Percentiles rank a stretch among this genome's conserved stretches.
These are phyloP conservation scores for Cygnus atratus DNA, from an alignment of 2,113 vertebrate species.

Conservation along the genomic window DNA sequence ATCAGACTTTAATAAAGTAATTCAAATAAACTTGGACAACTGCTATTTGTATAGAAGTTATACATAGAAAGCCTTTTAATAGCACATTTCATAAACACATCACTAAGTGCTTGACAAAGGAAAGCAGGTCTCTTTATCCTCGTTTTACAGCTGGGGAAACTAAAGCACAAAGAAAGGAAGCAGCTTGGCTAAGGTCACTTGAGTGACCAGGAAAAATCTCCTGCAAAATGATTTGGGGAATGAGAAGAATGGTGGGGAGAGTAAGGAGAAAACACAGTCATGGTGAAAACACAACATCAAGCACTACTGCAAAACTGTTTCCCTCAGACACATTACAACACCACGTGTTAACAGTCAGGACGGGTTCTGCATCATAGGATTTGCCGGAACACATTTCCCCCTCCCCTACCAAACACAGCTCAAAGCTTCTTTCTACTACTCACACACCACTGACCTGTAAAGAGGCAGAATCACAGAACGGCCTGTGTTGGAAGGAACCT, in stretches of 20 bases:
- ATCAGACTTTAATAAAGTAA: conserved; percentile 33
- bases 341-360: fast-evolving
- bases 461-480: background rate
- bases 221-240: conserved; percentile 6
- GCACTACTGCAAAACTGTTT: background rate
- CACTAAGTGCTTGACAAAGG: conserved; percentile 50
- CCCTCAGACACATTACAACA: background rate
- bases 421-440: background rate
- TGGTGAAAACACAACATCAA: background rate
- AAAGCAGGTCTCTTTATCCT: conserved; percentile 49
- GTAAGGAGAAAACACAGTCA: background rate
- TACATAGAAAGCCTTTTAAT: conserved; percentile 62
- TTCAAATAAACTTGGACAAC: conserved; percentile 56
- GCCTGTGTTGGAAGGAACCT: too few species aligned
- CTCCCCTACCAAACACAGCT: background rate
- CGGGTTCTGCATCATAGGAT: background rate
- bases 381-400: background rate
- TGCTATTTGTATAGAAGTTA: conserved; percentile 51
- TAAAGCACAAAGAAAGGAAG: conserved; percentile 63
- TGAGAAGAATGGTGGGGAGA: background rate
- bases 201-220: conserved; percentile 18
- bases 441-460: background rate
- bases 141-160: conserved; percentile 47
- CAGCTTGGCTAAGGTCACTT: conserved; percentile 28
- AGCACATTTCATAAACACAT: conserved; percentile 34